A percentile compares a stretch with the other conserved stretches of the same genome.
Evolutionary conservation across 2,113 vertebrate genomes (phyloP).

Genomic region (Halcyon malimbica): DNA sequence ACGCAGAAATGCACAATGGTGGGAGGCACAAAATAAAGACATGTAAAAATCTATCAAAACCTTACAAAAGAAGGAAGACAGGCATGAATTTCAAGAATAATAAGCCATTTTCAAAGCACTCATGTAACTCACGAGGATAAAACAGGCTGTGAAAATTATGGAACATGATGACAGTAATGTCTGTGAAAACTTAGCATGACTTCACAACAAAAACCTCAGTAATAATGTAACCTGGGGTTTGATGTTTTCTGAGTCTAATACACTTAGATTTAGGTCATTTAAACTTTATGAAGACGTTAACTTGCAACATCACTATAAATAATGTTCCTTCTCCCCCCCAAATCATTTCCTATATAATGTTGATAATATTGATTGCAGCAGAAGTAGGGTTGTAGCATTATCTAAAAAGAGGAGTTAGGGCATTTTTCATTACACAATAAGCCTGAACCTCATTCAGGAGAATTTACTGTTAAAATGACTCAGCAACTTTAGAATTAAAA

Average conservation of each 20-base stretch:
- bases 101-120: not conserved
- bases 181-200: not conserved
- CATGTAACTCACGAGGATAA: not conserved
- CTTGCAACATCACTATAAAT: not conserved
- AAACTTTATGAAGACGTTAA: not conserved
- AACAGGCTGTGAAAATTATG: not conserved
- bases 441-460: not conserved
- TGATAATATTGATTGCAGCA: not conserved
- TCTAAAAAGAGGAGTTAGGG: not conserved
- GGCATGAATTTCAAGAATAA: not conserved
- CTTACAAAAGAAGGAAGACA: not conserved
- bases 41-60: not conserved
- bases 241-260: not conserved
- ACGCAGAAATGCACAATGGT: conserved; percentile 24
- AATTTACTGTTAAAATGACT: not conserved
- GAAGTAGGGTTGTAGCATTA: not conserved
- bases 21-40: conserved; percentile 43
- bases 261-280: not conserved
- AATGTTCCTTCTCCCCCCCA: not conserved
- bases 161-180: not conserved
- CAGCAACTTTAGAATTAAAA: not conserved
- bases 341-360: not conserved
- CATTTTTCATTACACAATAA: not conserved
- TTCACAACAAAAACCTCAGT: not conserved
- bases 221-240: not conserved